Evolutionary conservation across 1,140 invertebrate species (phyloP), one percentile per base, ranked within the genome.

Genomic region (Lasioglossum baleicum): DNA sequence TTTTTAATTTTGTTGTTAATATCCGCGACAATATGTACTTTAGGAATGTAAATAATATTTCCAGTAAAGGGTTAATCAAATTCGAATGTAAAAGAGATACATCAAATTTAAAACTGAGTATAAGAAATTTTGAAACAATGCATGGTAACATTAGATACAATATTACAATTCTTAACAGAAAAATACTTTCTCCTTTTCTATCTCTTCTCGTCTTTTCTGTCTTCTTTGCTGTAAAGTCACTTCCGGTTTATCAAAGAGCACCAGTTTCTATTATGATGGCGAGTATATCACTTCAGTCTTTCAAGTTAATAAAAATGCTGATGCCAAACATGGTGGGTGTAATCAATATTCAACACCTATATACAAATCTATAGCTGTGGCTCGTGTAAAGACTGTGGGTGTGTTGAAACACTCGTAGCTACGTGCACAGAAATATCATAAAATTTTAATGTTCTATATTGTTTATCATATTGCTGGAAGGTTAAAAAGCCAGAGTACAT

Each of bases 401-500:
- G 22, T 26, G 22, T 61, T 61, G 13, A 61, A 26, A 2, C 10
- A 26, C 22, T 11, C 13, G 13, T 48, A 48, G 10, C 13, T 11
- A 48, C 11, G 11, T 48, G 2, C 10, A 48, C 13, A 48, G 2
- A 48, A 48, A 48, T 48, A 48, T 48, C 44, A 11, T 48, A 48
- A 2, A 48, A 10, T 48, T 48, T 13, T 22, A 58, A 58, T n/a
- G 0, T 6, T 40, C 0, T 40, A 40, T 64, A 7, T 31, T 35
- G 60, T 63, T 63, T 63, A 48, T 31, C 6, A 63, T 31, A 31
- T 26, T 65, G 63, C 63, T 65, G 63, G 20, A 66, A 44, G 40
- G 64, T 7, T 66, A 66, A 66, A 66, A 66, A 10, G 8, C n/a
- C 2, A 44, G 10, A 44, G 44, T 44, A 44, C 44, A 11, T 42